phyloP scores from a whole-genome alignment of 2,888 invertebrate species.

The Myopa testacea region DNA sequence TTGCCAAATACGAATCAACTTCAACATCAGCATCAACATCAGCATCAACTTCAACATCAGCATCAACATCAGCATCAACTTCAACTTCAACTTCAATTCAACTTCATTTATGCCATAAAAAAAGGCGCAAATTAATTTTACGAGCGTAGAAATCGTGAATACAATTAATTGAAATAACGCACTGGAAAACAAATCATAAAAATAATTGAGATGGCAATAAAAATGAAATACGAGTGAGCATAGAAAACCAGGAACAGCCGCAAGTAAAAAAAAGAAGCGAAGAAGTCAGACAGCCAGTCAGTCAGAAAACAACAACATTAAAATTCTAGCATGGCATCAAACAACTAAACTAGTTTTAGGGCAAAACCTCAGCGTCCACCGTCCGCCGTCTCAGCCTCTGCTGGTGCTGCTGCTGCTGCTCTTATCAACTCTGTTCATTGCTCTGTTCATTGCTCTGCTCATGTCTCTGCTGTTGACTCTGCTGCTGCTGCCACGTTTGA shows the following conservation, averaged over 20 bases:
- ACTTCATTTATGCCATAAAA: neutral
- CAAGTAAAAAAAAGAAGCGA: neutral
- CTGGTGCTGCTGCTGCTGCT: neutral
- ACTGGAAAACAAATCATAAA: constrained; percentile 35
- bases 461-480: neutral
- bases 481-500: neutral
- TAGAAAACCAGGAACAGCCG: neutral
- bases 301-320: neutral
- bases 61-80: neutral
- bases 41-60: neutral
- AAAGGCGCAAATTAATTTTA: constrained; percentile 30
- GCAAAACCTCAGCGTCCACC: neutral
- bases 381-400: neutral
- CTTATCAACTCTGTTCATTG: neutral
- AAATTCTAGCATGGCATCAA: neutral
- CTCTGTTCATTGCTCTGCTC: neutral
- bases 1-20: neutral
- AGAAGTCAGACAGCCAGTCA: neutral
- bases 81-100: neutral
- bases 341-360: neutral
- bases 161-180: constrained; percentile 15
- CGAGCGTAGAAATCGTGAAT: constrained; percentile 24
- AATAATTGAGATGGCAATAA: constrained; percentile 34
- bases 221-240: constrained; percentile 27
- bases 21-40: neutral